These are phyloP conservation scores for Promerops cafer DNA, from an alignment of 2,113 vertebrate genomes.

Conservation along the genomic window DNA sequence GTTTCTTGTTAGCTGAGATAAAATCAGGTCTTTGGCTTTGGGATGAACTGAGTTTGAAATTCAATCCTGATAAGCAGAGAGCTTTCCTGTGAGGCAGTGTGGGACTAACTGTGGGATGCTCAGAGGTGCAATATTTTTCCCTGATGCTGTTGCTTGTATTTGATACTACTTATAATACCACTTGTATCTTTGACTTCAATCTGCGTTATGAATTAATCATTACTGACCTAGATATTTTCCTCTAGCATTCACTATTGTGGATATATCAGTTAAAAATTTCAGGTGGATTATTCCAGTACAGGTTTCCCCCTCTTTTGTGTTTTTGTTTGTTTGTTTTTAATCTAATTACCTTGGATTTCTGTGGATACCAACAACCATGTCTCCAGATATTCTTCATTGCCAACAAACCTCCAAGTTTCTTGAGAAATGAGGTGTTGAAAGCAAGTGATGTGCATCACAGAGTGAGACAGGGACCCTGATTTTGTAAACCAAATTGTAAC, in stretches of 20 bases:
- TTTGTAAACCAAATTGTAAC: background rate
- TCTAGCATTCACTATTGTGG: background rate
- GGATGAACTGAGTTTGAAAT: background rate
- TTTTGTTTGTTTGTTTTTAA: background rate
- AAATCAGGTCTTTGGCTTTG: background rate
- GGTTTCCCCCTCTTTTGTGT: accelerated
- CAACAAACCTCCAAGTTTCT: background rate
- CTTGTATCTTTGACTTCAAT: background rate
- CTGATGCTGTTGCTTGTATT: background rate
- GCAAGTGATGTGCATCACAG: background rate
- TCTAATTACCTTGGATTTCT: background rate
- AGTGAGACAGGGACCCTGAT: background rate
- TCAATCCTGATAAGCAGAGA: background rate
- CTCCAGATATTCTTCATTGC: background rate
- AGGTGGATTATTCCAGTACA: background rate
- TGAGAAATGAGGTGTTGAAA: background rate
- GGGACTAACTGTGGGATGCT: background rate
- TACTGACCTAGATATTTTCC: background rate
- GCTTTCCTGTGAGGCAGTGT: background rate
- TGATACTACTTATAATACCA: background rate
- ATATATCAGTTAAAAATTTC: background rate
- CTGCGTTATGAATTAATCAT: background rate
- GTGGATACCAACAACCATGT: background rate
- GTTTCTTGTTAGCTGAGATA: background rate
- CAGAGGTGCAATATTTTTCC: background rate